Base-by-base conservation (phyloP, 2,888 invertebrate genomes). In the Xiphydria camelus region DNA sequence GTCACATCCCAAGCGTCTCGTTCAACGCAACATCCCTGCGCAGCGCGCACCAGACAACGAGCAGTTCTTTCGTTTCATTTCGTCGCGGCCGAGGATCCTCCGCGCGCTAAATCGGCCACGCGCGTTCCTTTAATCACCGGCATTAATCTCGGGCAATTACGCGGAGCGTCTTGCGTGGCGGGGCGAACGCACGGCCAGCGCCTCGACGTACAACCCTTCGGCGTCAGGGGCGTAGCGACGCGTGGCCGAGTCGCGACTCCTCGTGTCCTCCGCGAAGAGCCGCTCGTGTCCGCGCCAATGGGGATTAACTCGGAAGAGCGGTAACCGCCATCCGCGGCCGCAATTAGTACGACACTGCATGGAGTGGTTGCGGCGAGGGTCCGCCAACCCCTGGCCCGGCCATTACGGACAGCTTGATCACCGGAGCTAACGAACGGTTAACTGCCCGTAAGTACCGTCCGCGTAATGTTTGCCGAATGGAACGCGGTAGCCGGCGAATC, bases 271-370 rank as follows among this genome's bases (percentile, higher is more conserved):
- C n/a, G n/a, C n/a, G n/a, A n/a, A n/a, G n/a, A n/a, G 43, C 26
- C 34, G 17, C 12, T 6, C 18, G 4, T 37, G 42, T 55, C 60
- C 55, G 63, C 71, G 67, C 71, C 68, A 59, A 46, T 70, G 64
- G 53, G 66, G 64, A 70, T 72, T 67, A 69, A 68, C 68, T 68
- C 67, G 53, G 64, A 59, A 55, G 53, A 68, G 68, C 68, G 66
- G 71, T 72, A 70, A 73, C 66, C 60, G 62, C 62, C 72, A 73
- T 70, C 72, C 72, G 72, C 57, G 70, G 62, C 65, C 67, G 70
- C 70, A 73, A 73, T 73, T 73, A 72, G 71, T 68, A 63, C 67
- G 68, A 64, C 66, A 68, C 70, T 68, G 69, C 66, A 69, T 68
- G 66, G 64, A 72, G 67, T 66, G 67, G 53, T 64, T 65, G 60